Evolutionary conservation across 2,797 vertebrate species (phyloP).

Genomic region (Hirundo rustica): DNA sequence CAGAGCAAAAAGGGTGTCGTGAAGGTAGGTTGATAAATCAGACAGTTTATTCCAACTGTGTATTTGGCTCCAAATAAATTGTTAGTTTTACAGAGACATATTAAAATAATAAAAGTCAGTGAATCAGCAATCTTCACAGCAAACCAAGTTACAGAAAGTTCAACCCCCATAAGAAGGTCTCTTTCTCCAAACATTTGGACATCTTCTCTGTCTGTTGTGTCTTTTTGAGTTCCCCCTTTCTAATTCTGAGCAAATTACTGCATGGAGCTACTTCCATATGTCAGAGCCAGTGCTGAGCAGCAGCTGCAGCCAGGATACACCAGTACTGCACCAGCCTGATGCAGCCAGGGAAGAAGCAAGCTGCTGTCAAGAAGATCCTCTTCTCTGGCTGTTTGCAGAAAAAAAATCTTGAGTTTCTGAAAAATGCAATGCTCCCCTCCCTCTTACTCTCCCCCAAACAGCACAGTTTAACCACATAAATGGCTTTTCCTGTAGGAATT

Average conservation of each 20-base stretch:
- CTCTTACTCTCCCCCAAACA: rapidly evolving
- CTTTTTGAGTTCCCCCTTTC: constrained; percentile 10
- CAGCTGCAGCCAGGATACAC: background rate
- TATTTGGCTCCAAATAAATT: constrained; percentile 31
- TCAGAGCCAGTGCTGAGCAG: background rate
- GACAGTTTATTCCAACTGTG: background rate
- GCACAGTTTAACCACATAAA: background rate
- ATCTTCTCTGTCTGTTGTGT: background rate
- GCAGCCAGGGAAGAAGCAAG: background rate
- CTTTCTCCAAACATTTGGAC: background rate
- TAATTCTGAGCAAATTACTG: background rate
- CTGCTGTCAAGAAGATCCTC: background rate
- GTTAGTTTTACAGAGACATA: constrained; percentile 30
- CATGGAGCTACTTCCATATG: background rate
- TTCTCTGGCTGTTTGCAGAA: background rate
- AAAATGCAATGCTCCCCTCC: background rate
- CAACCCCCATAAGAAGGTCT: background rate
- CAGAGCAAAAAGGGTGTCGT: background rate
- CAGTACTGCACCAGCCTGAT: background rate
- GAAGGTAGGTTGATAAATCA: constrained; percentile 37
- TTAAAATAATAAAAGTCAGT: constrained; percentile 44
- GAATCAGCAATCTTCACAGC: constrained; percentile 15
- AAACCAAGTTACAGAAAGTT: background rate
- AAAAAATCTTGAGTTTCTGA: background rate
- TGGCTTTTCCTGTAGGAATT: background rate